Base-by-base conservation (phyloP, 2,888 invertebrate genomes). In the Cantharis flavilabris region DNA sequence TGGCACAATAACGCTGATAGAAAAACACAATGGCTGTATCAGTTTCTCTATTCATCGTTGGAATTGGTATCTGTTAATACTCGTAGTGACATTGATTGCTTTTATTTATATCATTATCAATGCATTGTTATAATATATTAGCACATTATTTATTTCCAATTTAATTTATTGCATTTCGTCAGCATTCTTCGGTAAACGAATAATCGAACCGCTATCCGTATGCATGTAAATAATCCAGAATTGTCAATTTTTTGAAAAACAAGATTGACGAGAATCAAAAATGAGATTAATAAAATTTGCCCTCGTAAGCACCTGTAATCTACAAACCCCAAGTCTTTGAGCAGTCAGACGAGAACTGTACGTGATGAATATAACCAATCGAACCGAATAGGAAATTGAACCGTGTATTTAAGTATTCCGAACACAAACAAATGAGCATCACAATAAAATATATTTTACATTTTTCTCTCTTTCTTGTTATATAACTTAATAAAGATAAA, bases 341-440 rank as follows among this genome's bases (percentile, higher is more conserved):
- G 23, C 63, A 23, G 70, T 18, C 62, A 62, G 73, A 70, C 69
- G 73, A 62, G 73, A 62, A 70, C 1, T n/a, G 73, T 70, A 73
- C 73, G 73, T 73, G 73, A 73, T 62, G 70, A 69, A 73, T 70
- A 73, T 73, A 73, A 69, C 4, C 67, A 70, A 73, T 69, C 62
- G 69, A 69, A 73, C 63, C 69, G 69, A 63, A 63, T 28, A 69
- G 72, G 64, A 65, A 65, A 72, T 72, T 64, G 72, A 30, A 30
- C 63, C 16, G 72, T 11, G 23, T 69, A 73, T 70, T 70, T 63
- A 70, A 73, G 70, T 69, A 73, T 62, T 69, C 73, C 72, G 70
- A 73, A 63, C 73, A 63, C 73, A 73, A 73, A 73, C 70, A 73
- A 73, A 73, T 73, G 73, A 70, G 69, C 73, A 70, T 73, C 73